Evolutionary conservation across 2,888 invertebrate species (phyloP).

Genomic region (Tetheella fluctuosa): DNA sequence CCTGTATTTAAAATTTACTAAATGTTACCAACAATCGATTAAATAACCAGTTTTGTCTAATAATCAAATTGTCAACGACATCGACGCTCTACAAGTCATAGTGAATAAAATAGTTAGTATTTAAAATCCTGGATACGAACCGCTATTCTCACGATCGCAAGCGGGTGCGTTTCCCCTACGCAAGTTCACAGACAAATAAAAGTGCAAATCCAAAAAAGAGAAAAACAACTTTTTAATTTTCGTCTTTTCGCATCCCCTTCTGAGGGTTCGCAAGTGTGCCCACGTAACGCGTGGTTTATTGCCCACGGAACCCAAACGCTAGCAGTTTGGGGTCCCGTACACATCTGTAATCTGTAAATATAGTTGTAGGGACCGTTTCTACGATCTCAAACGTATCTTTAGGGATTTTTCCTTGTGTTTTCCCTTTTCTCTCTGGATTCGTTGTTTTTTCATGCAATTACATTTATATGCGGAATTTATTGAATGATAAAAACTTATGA

Average conservation of each 20-base stretch:
- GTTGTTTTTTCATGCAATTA: slow-evolving; percentile 8
- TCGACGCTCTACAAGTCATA: too few relatives aligned
- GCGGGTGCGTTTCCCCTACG: background rate
- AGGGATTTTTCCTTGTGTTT: slow-evolving; percentile 14
- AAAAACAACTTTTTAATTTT: slow-evolving; percentile 10
- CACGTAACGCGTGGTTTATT: slow-evolving; percentile 73
- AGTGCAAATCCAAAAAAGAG: background rate
- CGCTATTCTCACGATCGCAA: too few relatives aligned
- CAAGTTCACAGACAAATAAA: background rate
- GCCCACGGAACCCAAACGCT: slow-evolving; percentile 61
- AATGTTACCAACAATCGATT: too few relatives aligned
- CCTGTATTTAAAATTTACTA: too few relatives aligned
- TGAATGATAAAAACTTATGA: background rate
- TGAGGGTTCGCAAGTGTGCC: slow-evolving; percentile 41
- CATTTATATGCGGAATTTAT: slow-evolving; percentile 16
- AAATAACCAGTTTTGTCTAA: too few relatives aligned
- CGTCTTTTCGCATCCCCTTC: slow-evolving; percentile 30
- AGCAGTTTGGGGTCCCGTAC: slow-evolving; percentile 62
- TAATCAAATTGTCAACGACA: too few relatives aligned
- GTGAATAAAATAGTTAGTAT: too few relatives aligned
- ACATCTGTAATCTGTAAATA: slow-evolving; percentile 70
- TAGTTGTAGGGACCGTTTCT: slow-evolving; percentile 45
- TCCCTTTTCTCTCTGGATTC: background rate
- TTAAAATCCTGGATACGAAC: too few relatives aligned
- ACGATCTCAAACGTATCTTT: slow-evolving; percentile 12